Percentiles rank a stretch among this genome's conserved stretches.
Conservation (phyloP, 2,797 vertebrate species). For the Numenius phaeopus region DNA sequence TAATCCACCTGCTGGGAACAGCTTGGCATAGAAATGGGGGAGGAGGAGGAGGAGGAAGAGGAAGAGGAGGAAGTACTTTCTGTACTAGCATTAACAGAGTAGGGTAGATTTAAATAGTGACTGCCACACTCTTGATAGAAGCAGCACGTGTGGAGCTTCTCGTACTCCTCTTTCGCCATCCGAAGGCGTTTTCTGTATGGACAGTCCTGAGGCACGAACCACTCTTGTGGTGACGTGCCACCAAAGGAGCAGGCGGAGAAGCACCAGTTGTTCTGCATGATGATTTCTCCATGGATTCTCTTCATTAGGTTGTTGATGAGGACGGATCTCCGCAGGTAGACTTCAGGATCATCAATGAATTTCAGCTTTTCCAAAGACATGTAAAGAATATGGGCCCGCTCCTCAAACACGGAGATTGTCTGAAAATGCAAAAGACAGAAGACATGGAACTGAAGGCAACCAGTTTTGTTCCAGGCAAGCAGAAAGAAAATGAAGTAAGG, state of each 20-base stretch:
- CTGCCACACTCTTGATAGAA: constrained; percentile 90
- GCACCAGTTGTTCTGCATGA: constrained; percentile 95
- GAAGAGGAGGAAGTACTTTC: constrained; percentile 75
- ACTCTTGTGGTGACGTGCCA: constrained; percentile 77
- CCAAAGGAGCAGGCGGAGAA: constrained; percentile 85
- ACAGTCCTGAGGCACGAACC: constrained; percentile 86
- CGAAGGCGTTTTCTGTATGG: constrained; percentile 91
- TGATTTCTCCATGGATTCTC: constrained; percentile 91
- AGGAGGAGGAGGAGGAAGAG: constrained; percentile 31
- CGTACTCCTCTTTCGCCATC: constrained; percentile 85
- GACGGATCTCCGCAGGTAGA: constrained; percentile 93
- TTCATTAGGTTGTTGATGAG: constrained; percentile 97
- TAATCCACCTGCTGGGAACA: constrained; percentile 83
- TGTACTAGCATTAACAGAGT: constrained; percentile 85
- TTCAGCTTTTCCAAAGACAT: constrained; percentile 96
- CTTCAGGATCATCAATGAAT: constrained; percentile 95
- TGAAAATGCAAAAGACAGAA: constrained; percentile 66
- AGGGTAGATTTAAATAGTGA: constrained; percentile 91
- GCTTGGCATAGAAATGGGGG: constrained; percentile 81
- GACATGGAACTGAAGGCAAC: constrained; percentile 2
- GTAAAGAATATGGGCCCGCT: constrained; percentile 93
- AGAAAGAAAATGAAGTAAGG: background rate
- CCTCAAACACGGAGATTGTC: constrained; percentile 90
- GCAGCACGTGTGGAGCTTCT: constrained; percentile 91
- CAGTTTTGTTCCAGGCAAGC: background rate